A percentile compares a stretch with the other conserved stretches of the same genome.
These are phyloP conservation scores for Caranx ignobilis DNA, from an alignment of 2,113 vertebrate species.

Conservation along the genomic window DNA sequence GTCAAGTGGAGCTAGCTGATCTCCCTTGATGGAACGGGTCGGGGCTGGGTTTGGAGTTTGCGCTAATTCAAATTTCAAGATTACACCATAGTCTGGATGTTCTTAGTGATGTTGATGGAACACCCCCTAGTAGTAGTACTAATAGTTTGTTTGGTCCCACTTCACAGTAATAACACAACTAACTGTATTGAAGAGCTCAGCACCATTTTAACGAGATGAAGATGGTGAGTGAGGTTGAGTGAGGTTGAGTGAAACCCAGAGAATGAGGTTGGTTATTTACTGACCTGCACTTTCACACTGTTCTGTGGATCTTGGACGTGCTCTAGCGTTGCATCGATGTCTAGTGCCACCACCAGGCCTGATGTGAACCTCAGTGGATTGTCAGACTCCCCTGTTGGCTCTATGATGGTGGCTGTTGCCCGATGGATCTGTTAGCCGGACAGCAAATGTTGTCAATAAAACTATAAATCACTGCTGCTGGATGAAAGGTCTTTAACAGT, in stretches of 20 bases:
- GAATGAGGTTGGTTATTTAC: background rate
- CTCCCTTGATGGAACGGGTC: too few species aligned
- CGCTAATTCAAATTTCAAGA: too few species aligned
- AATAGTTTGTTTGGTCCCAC: too few species aligned
- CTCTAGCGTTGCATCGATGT: constrained; percentile 94
- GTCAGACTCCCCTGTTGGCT: constrained; percentile 96
- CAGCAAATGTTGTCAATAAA: background rate
- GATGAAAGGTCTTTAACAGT: too few species aligned
- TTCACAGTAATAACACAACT: too few species aligned
- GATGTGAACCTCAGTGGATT: constrained; percentile 95
- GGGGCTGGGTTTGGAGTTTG: too few species aligned
- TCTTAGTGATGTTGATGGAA: too few species aligned
- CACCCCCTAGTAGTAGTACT: too few species aligned
- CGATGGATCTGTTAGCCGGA: constrained; percentile 86
- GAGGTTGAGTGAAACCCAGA: background rate
- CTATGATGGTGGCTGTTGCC: constrained; percentile 93
- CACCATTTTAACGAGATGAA: background rate
- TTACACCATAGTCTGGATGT: too few species aligned
- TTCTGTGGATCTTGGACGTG: constrained; percentile 93
- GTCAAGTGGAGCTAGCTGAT: too few species aligned
- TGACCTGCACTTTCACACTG: constrained; percentile 94
- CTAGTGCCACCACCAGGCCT: constrained; percentile 93
- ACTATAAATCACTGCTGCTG: background rate
- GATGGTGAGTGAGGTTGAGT: background rate
- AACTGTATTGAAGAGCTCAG: too few species aligned